Base-by-base conservation (phyloP, 2,888 invertebrate genomes). In the Acanthosepion pharaonis region DNA sequence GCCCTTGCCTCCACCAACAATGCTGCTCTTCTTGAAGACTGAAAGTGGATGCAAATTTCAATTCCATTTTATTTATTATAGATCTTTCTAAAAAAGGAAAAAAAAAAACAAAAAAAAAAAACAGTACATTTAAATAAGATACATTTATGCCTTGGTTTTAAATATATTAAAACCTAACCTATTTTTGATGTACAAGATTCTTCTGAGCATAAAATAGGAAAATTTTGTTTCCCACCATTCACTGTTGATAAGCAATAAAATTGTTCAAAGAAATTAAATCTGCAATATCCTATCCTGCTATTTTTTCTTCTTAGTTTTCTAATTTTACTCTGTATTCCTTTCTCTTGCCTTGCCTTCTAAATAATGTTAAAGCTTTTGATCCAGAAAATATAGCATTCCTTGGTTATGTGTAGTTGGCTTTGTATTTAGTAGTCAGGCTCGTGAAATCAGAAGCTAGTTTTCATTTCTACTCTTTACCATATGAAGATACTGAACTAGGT, bases 1-100 rank as follows among this genome's bases (percentile, higher is more conserved):
- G 49, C 93, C 93, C 49, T 93, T 15, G 93, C 53, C 51, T 53
- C 93, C 23, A 49, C 93, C 28, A 53, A 49, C n/a, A 93, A 78
- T 78, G n/a, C 78, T 78, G 78, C n/a, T 78, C 33, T 78, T 33
- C 78, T 78, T 33, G 78, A 78, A 78, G 78, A 78, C 78, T 78
- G 78, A 78, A n/a, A n/a, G 33, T 9, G 78, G 15, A 78, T 33
- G 20, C 78, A 78, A 78, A 78, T 78, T 78, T n/a, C n/a, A 78
- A 33, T 78, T 78, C 18, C 3, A n/a, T 78, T 78, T 33, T n/a
- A 33, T 33, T n/a, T 78, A n/a, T 33, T n/a, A 33, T 25, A 0
- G 64, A 64, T 5, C 25, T 64, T 64, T 8, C 8, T 64, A 25
- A 64, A 8, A 64, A 25, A 8, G 28, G n/a, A n/a, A n/a, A n/a